Percentiles rank a stretch among this genome's conserved stretches.
Evolutionary conservation across 1,140 invertebrate species (phyloP).

Genomic region (Polypedilum vanderplanki): DNA sequence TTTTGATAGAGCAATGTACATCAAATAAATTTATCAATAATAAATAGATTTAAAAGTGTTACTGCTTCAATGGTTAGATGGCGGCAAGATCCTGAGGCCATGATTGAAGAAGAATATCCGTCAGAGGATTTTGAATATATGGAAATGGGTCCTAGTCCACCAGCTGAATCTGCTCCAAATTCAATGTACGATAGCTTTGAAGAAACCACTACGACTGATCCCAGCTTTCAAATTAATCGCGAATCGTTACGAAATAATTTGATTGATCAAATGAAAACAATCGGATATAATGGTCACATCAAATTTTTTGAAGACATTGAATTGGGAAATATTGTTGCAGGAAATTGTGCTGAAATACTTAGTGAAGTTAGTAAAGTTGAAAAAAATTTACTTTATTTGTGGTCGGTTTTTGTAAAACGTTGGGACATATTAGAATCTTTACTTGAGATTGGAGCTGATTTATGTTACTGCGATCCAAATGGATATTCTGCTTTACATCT

Average conservation of each 20-base stretch:
- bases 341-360: slow-evolving; percentile 48
- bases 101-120: slow-evolving; percentile 56
- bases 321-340: slow-evolving; percentile 51
- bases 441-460: slow-evolving; percentile 56
- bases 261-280: slow-evolving; percentile 60
- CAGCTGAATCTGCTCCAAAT: slow-evolving; percentile 63
- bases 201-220: slow-evolving; percentile 55
- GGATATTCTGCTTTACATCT: slow-evolving; percentile 65
- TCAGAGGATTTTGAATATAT: slow-evolving; percentile 63
- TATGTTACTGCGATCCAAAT: slow-evolving; percentile 58
- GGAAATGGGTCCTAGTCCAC: slow-evolving; percentile 63
- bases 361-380: slow-evolving; percentile 53
- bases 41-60: slow-evolving; percentile 42
- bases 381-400: slow-evolving; percentile 60
- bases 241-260: slow-evolving; percentile 64
- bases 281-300: slow-evolving; percentile 49
- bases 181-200: slow-evolving; percentile 66
- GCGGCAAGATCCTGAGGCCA: slow-evolving; percentile 50
- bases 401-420: slow-evolving; percentile 61
- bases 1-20: slow-evolving; percentile 36
- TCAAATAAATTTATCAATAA: not conserved
- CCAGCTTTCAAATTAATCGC: slow-evolving; percentile 64
- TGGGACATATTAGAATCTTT: slow-evolving; percentile 55
- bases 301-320: slow-evolving; percentile 65
- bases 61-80: slow-evolving; percentile 44